Conservation (phyloP, 2,113 vertebrate species). For the Cryptomyrus ogoouensis region DNA sequence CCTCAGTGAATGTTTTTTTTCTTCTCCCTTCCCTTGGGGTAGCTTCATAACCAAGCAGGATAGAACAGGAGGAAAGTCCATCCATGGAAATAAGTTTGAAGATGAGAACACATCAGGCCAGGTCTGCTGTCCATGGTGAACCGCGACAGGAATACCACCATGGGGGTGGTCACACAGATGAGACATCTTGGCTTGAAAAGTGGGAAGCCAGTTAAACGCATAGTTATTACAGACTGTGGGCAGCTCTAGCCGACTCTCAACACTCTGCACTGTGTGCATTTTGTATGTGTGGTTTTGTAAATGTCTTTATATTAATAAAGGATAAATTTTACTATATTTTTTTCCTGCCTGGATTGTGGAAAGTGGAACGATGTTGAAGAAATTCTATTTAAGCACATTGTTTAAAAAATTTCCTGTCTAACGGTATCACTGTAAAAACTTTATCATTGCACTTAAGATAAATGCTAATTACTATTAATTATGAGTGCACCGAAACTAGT, state of each 20-base stretch:
- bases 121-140: constrained; percentile 91
- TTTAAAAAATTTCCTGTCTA: background rate
- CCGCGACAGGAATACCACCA: constrained; percentile 77
- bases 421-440: background rate
- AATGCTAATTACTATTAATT: background rate
- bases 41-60: constrained; percentile 76
- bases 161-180: constrained; percentile 80
- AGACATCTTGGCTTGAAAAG: constrained; percentile 74
- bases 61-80: background rate
- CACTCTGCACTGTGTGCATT: constrained; percentile 5
- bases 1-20: background rate
- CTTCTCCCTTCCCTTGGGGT: constrained; percentile 54
- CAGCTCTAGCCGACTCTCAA: constrained; percentile 58
- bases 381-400: background rate
- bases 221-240: constrained; percentile 80
- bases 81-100: constrained; percentile 66
- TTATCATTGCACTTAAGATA: background rate
- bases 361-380: background rate
- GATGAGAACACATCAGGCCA: constrained; percentile 88
- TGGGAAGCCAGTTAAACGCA: constrained; percentile 66
- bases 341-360: background rate
- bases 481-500: background rate
- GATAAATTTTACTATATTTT: background rate
- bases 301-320: background rate
- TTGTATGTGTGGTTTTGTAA: constrained; percentile 2